Evolutionary conservation across 2,888 invertebrate genomes (phyloP), one percentile per base, ranked within the genome.

Genomic region (Ophion obscuratus): DNA sequence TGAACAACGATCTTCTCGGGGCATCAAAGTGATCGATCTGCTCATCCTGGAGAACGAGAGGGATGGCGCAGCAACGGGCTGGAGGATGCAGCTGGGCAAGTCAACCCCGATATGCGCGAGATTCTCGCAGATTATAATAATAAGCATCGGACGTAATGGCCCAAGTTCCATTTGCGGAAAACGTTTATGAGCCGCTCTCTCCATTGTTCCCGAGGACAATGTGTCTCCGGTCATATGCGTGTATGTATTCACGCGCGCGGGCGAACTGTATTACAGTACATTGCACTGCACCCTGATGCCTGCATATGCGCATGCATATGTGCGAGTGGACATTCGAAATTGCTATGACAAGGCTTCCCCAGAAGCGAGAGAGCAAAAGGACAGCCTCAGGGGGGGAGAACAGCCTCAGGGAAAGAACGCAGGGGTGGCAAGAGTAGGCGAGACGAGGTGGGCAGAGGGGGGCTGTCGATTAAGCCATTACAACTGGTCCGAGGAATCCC

Each of bases 181-280:
- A 85, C 81, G 66, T 81, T 87, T 85, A 83, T 80, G 85, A 67
- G 70, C 83, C 79, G 71, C 68, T 11, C 47, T 14, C 74, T 57
- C 64, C 85, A 88, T 89, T 88, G 87, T 89, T 86, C 70, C 10
- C 59, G 24, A 53, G 79, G 84, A 88, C 90, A 89, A 88, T 89
- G 86, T 86, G 81, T 85, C 85, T 73, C 73, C 84, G 74, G 77
- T 81, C 40, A 40, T 66, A 27, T 75, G 31, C 61, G 40, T 75
- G 57, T 75, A 61, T 79, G 62, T 44, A 17, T 77, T 59, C 57
- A 31, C 31, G 0, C 31, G 31, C 4, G 31, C 31, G 31, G 47
- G 36, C 11, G n/a, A 40, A n/a, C 14, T 40, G 40, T 44, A 24
- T 66, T 74, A 70, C 44, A 24, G n/a, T 68, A 31, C 36, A 68